A percentile compares a stretch with the other conserved stretches of the same genome.
phyloP scores from a whole-genome alignment of 2,113 vertebrate species.

The Microcebus jonahi region DNA sequence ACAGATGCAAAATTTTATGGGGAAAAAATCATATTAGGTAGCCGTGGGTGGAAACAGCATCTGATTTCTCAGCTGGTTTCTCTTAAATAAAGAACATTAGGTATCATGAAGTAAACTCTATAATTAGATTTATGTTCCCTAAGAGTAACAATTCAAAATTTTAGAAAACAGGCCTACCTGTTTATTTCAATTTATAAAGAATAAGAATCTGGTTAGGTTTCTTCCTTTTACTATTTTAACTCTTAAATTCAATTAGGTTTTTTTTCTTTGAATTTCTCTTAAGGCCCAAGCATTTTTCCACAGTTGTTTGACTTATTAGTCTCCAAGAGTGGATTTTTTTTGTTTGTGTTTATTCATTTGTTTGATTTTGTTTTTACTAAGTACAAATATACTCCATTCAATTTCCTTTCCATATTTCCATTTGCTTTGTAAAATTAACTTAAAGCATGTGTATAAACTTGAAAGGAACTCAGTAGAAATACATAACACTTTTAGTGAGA shows the following conservation, averaged over 20 bases:
- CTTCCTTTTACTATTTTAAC: neutral
- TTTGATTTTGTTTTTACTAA: conserved; percentile 28
- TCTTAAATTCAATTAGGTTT: neutral
- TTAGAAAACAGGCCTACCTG: neutral
- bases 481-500: neutral
- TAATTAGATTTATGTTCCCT: neutral
- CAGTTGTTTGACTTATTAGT: neutral
- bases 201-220: neutral
- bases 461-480: neutral
- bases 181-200: conserved; percentile 32
- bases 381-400: neutral
- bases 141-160: neutral
- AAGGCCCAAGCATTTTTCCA: neutral
- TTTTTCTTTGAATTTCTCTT: neutral
- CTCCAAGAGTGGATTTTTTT: neutral
- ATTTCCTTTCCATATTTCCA: conserved; percentile 34
- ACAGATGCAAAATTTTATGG: conserved; percentile 35
- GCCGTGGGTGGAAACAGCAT: neutral
- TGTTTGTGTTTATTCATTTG: neutral
- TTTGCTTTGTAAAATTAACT: conserved; percentile 41
- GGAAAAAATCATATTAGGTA: conserved; percentile 37
- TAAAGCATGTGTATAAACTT: neutral
- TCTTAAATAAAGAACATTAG: neutral
- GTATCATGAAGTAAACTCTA: neutral
- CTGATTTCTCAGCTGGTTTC: neutral